Evolutionary conservation across 2,888 invertebrate species (phyloP), one percentile per base, ranked within the genome.

Genomic region (Periphyllus acericola): DNA sequence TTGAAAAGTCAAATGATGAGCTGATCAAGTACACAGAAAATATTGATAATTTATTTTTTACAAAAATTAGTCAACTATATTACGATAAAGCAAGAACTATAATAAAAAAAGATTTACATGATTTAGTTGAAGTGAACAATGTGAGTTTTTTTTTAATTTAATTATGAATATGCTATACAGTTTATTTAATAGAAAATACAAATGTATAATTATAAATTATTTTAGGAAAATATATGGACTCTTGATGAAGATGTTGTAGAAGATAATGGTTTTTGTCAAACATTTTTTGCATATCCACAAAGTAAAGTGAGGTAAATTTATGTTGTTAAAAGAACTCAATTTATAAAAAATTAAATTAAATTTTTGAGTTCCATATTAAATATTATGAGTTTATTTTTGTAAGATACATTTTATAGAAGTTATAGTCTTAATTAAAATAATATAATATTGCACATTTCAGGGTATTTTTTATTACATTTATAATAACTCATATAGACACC

Each of bases 51-150:
- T 85, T 89, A 79, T 89, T 89, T 85, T 78, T 88, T 46, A 74
- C 83, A 1, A 89, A 89, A 82, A 89, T 85, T 29, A 89, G 89
- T 79, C 89, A 89, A 89, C 55, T 85, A n/a, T 89, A 89, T 83
- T 83, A 89, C 17, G 88, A 88, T 72, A 29, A 82, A 82, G 89
- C 87, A 32, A 72, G 89, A 66, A 89, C 66, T 46, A 88, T 89
- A 80, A 88, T 89, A 29, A 83, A 88, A 71, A 81, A 89, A 88
- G 88, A 89, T 89, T 55, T 89, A 68, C 83, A 89, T 32, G 86
- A 89, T 82, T 88, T 89, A 83, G 78, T 89, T 55, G 84, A 88
- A 86, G 89, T 89, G n/a, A 74, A 80, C 32, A 87, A 80, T 46
- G 84, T 84, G 46, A 40, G 75, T 25, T 75, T 9, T 40, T 83